phyloP scores from a whole-genome alignment of 1,140 invertebrate genomes.

The Drosophila oshimai region DNA sequence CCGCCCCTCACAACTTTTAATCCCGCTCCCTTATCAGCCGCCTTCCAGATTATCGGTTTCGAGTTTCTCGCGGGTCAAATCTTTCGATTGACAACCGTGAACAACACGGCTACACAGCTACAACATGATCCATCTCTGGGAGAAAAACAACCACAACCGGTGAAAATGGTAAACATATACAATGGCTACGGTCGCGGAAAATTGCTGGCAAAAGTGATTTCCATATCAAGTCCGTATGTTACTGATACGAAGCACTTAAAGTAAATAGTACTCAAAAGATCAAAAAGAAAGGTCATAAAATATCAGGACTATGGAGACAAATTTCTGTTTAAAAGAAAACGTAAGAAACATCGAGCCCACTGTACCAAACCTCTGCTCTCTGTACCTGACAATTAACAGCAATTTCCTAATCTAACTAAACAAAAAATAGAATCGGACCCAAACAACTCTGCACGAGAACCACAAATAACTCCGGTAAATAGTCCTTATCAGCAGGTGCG shows the following conservation, averaged over 20 bases:
- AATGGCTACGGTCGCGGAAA: neutral
- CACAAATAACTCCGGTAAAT: slow-evolving; percentile 27
- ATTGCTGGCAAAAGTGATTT: slow-evolving; percentile 11
- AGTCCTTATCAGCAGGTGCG: slow-evolving; percentile 61
- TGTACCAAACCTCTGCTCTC: slow-evolving; percentile 1
- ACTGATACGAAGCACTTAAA: slow-evolving; percentile 9
- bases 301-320: neutral
- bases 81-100: slow-evolving; percentile 34
- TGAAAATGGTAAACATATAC: neutral
- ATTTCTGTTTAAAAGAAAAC: neutral
- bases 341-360: neutral
- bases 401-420: slow-evolving; percentile 59
- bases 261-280: slow-evolving; percentile 1
- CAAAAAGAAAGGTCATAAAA: slow-evolving; percentile 6
- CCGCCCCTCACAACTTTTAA: slow-evolving; percentile 21
- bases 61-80: slow-evolving; percentile 61
- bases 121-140: slow-evolving; percentile 11
- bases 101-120: slow-evolving; percentile 15
- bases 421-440: slow-evolving; percentile 24
- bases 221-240: slow-evolving; percentile 18
- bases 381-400: slow-evolving; percentile 34
- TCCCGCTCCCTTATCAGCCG: slow-evolving; percentile 53
- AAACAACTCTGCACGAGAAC: slow-evolving; percentile 38
- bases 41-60: slow-evolving; percentile 56
- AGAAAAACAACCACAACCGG: slow-evolving; percentile 28